Conservation (phyloP, 2,113 vertebrate genomes). For the Heteronetta atricapilla region DNA sequence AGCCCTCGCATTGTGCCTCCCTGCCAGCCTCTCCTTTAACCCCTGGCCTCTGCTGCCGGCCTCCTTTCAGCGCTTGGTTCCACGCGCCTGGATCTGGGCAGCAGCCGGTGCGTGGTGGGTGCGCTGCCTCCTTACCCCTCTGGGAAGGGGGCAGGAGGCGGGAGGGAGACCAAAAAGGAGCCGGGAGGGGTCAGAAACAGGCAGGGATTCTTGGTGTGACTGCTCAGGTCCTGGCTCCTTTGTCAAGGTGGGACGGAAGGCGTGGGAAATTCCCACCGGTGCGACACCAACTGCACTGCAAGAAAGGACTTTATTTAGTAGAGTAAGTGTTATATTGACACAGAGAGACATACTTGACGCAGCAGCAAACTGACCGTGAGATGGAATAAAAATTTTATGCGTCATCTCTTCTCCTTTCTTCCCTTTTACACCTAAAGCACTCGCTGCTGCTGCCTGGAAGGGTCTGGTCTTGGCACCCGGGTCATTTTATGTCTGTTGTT, state of each 20-base stretch:
- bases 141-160: too few relatives aligned
- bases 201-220: not conserved
- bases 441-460: not conserved
- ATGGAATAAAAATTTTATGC: not conserved
- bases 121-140: not conserved
- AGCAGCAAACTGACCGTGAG: not conserved
- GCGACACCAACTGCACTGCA: not conserved
- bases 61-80: not conserved
- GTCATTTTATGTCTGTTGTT: not conserved
- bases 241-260: rapidly evolving
- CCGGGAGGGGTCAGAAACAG: not conserved
- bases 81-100: not conserved
- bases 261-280: rapidly evolving
- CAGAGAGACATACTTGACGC: not conserved
- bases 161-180: not conserved
- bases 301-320: not conserved
- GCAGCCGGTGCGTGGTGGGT: not conserved
- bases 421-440: not conserved
- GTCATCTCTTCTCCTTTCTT: not conserved
- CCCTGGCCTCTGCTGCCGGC: rapidly evolving
- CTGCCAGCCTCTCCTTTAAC: slow-evolving; percentile 28
- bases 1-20: slow-evolving; percentile 46
- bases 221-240: not conserved
- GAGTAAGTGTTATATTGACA: not conserved
- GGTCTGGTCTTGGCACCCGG: not conserved